These are phyloP conservation scores for Axinella damicornis DNA, from an alignment of 37 sponge, comb jelly and placozoan genomes.

Conservation along the genomic window DNA sequence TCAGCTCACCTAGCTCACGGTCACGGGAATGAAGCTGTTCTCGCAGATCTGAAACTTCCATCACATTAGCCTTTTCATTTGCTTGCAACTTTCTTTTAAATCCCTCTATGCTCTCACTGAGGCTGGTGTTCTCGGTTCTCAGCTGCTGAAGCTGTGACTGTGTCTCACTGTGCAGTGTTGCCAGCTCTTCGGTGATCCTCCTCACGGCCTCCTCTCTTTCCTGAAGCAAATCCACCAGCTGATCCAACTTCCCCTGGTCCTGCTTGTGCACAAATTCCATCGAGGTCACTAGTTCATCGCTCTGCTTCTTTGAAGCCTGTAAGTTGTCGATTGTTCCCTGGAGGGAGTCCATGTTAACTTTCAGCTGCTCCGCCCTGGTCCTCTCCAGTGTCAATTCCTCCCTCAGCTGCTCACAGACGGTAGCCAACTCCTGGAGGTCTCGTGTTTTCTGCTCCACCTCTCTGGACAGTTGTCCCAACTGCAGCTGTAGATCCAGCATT, in stretches of 20 bases:
- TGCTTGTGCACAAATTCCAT: conserved; percentile 27
- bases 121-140: conserved; percentile 8
- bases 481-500: background rate
- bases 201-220: conserved; percentile 12
- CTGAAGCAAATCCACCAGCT: background rate
- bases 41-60: conserved; percentile 15
- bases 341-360: background rate
- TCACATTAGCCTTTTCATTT: background rate
- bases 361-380: background rate
- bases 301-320: conserved; percentile 15
- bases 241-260: conserved; percentile 10
- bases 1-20: background rate
- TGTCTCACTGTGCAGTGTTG: background rate
- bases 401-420: background rate
- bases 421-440: background rate
- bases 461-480: background rate
- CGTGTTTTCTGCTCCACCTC: conserved; percentile 26
- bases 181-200: background rate
- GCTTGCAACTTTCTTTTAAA: conserved; percentile 22
- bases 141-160: conserved; percentile 13
- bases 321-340: background rate
- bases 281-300: conserved; percentile 25
- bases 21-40: conserved; percentile 5
- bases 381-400: background rate
- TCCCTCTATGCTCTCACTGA: background rate